Evolutionary conservation across 1,140 invertebrate genomes (phyloP).

Genomic region (Acromyrmex heyeri): DNA sequence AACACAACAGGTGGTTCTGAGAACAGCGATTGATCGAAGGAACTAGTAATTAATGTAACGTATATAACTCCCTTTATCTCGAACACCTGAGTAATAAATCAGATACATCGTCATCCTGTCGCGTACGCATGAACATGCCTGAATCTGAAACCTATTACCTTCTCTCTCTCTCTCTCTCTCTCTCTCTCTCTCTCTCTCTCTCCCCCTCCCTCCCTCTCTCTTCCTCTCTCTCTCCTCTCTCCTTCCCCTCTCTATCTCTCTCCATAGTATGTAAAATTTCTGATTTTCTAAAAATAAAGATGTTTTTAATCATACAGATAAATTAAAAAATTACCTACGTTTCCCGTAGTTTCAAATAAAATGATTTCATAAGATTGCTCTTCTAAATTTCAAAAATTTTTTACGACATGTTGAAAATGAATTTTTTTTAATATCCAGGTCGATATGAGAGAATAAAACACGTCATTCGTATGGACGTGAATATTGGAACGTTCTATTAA

Average conservation of each 20-base stretch:
- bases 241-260: too few relatives aligned
- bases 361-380: neutral
- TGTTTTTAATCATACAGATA: neutral
- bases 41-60: conserved; percentile 56
- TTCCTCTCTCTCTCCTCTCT: neutral
- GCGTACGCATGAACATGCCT: neutral
- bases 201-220: neutral
- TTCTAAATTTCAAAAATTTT: conserved; percentile 1
- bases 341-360: neutral
- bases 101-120: neutral
- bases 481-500: conserved; percentile 30
- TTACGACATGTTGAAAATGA: neutral
- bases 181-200: neutral
- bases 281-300: neutral
- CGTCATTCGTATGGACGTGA: conserved; percentile 1
- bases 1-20: conserved; percentile 59
- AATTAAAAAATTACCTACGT: neutral
- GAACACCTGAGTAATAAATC: conserved; percentile 44
- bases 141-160: neutral
- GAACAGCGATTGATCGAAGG: conserved; percentile 55
- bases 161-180: neutral
- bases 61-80: conserved; percentile 54
- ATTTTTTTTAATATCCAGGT: conserved; percentile 4
- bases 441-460: conserved; percentile 24
- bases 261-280: neutral